Percentiles rank a stretch among this genome's conserved stretches.
Conservation (phyloP, 1,140 invertebrate species). For the Drosophila punjabiensis region DNA sequence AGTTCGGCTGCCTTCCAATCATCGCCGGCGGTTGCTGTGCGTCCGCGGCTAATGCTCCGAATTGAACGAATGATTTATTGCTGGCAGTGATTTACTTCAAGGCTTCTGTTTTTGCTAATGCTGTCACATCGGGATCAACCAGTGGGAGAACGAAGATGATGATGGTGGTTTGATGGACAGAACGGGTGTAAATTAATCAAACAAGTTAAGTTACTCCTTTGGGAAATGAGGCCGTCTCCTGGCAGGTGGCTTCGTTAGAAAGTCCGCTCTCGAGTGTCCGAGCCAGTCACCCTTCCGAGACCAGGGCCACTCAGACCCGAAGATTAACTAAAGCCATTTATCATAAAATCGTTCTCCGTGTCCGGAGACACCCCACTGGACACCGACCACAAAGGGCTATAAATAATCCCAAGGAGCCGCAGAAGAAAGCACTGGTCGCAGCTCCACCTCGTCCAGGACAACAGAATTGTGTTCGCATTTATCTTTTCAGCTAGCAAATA, state of each 20-base stretch:
- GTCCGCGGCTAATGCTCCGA: conserved; percentile 27
- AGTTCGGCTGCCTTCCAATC: conserved; percentile 10
- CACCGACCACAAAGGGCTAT: conserved; percentile 46
- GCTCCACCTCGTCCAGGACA: conserved; percentile 8
- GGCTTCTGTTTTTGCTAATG: conserved; percentile 25
- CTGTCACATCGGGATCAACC: conserved; percentile 33
- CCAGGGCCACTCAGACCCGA: conserved; percentile 8
- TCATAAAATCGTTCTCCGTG: conserved; percentile 67
- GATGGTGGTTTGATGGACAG: conserved; percentile 30
- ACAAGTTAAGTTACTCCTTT: conserved; percentile 22
- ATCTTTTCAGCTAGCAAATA: conserved; percentile 11
- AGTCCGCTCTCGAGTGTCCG: not conserved
- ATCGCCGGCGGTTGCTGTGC: conserved; percentile 1
- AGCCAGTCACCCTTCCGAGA: conserved; percentile 8
- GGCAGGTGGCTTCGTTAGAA: conserved; percentile 5
- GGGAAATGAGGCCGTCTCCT: not conserved
- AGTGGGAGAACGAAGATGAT: conserved; percentile 24
- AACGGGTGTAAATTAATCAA: conserved; percentile 24
- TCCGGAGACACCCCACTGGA: conserved; percentile 33
- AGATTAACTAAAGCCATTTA: conserved; percentile 71
- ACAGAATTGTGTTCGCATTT: conserved; percentile 3
- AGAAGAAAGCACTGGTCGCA: conserved; percentile 40
- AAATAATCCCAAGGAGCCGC: conserved; percentile 65
- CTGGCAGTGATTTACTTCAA: conserved; percentile 18
- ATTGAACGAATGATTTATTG: conserved; percentile 34